Base-by-base conservation (phyloP, 2,113 vertebrate species). In the Lophius piscatorius region DNA sequence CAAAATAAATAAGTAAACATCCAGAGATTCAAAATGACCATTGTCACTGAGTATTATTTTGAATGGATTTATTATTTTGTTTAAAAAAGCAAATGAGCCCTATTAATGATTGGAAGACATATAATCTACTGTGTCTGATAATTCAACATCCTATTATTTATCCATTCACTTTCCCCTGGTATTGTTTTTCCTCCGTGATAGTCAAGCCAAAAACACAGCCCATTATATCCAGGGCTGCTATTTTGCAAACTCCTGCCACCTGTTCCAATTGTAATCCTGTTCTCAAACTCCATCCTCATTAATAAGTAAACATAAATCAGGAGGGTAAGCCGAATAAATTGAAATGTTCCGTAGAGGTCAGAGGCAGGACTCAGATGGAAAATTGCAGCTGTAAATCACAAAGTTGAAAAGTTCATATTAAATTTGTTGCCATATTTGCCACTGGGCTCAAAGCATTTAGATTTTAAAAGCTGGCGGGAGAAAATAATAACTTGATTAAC, bases 401-500 rank as follows among this genome's bases (percentile, higher is more conserved):
- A 50, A 76, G 73, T 82, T 82, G 65, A 83, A 84, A 85, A 82
- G 80, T 85, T 88, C 41, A 80, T 35, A 79, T 70, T 67, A 40
- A 71, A 67, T 76, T 46, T 49, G 57, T 60, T 62, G 57, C 55
- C 59, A 67, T 70, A 45, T 64, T 64, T 56, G 51, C 46, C 28
- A 55, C 44, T 5, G 44, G 9, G 42, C 40, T 42, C 29, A 47
- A 71, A 73, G 52, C 9, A n/a, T n/a, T 22, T 20, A 39, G 45
- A 63, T 59, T 67, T 61, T 59, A 33, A 44, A 60, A 42, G 23
- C 17, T 39, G 45, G 60, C 46, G 62, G 35, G 36, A 59, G 50
- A 49, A 61, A 77, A 71, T 29, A 84, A 72, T 36, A 58, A 65
- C 50, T 76, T 80, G 52, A 85, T 88, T 87, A 83, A 62, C 63